Conservation (phyloP, 2,888 invertebrate species). For the Glaucopsyche alexis region DNA sequence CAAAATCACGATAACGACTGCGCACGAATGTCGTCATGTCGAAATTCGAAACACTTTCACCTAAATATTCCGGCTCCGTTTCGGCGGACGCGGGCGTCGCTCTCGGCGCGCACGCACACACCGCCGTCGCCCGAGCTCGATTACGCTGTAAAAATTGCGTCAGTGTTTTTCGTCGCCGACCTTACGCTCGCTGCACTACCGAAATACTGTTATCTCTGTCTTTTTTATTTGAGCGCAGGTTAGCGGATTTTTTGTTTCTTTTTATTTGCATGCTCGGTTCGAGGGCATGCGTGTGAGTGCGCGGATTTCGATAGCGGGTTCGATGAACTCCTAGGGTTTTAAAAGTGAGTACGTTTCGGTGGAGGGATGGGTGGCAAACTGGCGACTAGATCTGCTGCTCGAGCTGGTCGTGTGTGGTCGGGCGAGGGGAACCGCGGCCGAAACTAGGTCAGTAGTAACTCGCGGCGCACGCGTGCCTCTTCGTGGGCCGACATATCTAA, state of each 20-base stretch:
- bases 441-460: constrained; percentile 74
- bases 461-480: constrained; percentile 64
- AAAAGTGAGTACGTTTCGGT: constrained; percentile 63
- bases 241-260: constrained; percentile 68
- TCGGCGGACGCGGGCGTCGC: constrained; percentile 79
- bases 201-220: constrained; percentile 78
- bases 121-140: constrained; percentile 64
- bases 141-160: constrained; percentile 80
- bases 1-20: constrained; percentile 80
- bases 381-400: constrained; percentile 42
- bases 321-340: constrained; percentile 75
- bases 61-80: constrained; percentile 80
- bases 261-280: constrained; percentile 63
- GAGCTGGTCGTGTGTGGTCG: constrained; percentile 48
- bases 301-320: constrained; percentile 79
- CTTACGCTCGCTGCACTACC: constrained; percentile 67
- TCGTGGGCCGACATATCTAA: constrained; percentile 47
- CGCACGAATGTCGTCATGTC: constrained; percentile 80
- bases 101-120: constrained; percentile 78
- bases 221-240: constrained; percentile 70
- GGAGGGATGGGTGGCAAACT: constrained; percentile 54
- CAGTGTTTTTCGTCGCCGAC: constrained; percentile 79
- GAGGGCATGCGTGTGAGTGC: constrained; percentile 72
- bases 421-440: constrained; percentile 50
- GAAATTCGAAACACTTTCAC: constrained; percentile 81